Conservation (phyloP, 2,113 vertebrate species). For the Kryptolebias marmoratus region DNA sequence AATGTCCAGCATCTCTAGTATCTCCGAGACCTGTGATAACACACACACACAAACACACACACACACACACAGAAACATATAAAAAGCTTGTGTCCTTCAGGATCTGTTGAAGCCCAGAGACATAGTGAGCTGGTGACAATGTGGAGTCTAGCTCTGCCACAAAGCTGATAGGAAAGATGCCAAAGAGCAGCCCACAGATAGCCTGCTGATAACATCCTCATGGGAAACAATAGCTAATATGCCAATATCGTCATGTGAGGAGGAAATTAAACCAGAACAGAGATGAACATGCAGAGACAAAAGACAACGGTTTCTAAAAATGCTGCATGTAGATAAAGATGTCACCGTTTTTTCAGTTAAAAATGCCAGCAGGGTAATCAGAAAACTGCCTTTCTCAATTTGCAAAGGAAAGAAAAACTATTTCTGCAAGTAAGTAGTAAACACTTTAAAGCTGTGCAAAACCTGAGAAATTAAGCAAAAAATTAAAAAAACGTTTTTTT, state of each 20-base stretch:
- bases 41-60: conserved; percentile 4
- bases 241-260: conserved; percentile 21
- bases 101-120: conserved; percentile 40
- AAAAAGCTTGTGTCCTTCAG: conserved; percentile 40
- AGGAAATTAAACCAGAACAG: conserved; percentile 50
- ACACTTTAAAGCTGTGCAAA: conserved; percentile 24
- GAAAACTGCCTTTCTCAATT: conserved; percentile 11
- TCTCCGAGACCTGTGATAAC: conserved; percentile 29
- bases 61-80: too few relatives aligned
- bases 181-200: conserved; percentile 57
- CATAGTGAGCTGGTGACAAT: conserved; percentile 43
- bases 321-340: conserved; percentile 15
- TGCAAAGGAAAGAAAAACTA: background rate
- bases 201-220: conserved; percentile 44
- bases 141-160: conserved; percentile 34
- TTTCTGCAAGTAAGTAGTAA: conserved; percentile 38
- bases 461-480: conserved; percentile 22
- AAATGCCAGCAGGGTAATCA: too few relatives aligned
- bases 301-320: conserved; percentile 13
- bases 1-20: conserved; percentile 4
- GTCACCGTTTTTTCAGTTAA: background rate
- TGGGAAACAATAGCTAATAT: conserved; percentile 39
- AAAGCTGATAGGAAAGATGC: conserved; percentile 61
- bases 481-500: background rate
- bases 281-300: conserved; percentile 11